Evolutionary conservation across 2,888 invertebrate species (phyloP), one percentile per base, ranked within the genome.

Genomic region (Drosophila quinaria): DNA sequence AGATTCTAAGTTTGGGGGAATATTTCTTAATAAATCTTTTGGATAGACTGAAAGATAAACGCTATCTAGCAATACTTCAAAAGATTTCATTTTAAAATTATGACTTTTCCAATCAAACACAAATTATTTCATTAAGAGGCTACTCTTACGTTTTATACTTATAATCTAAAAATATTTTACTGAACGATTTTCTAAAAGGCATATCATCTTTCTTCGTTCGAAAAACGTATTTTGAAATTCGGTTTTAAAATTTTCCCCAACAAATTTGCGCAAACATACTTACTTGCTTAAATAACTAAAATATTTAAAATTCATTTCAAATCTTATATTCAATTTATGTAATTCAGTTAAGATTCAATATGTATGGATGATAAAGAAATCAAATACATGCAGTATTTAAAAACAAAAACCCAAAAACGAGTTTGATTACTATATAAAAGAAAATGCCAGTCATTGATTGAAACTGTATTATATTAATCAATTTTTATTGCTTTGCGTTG

Each of bases 301-400:
- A 81, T 78, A 84, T 83, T 67, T 77, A 70, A 69, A 83, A 81
- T 63, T 74, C 47, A 68, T 78, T 77, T 74, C 25, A 66, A 65
- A 58, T 55, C 47, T 52, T 56, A 63, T 39, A 64, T 63, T 62
- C 54, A 50, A 70, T 54, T 56, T 63, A 67, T 80, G 56, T 84
- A 67, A 66, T 62, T 80, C 39, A 55, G 64, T 76, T 63, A 56
- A 77, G 63, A 62, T 47, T 64, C 59, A 60, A 50, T 67, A 59
- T 76, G 67, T 61, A 73, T 82, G 52, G 61, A 54, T 82, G n/a
- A n/a, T n/a, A 47, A 15, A 25, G 25, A 15, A 50, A 50, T 2
- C 9, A 64, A 78, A 78, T 73, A 75, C 74, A 73, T 54, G 17
- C 60, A 78, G 69, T 73, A 75, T 78, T 78, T 56, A 37, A 74